Evolutionary conservation across 2,797 vertebrate species (phyloP), one percentile per base, ranked within the genome.

Genomic region (Sylvilagus floridanus): DNA sequence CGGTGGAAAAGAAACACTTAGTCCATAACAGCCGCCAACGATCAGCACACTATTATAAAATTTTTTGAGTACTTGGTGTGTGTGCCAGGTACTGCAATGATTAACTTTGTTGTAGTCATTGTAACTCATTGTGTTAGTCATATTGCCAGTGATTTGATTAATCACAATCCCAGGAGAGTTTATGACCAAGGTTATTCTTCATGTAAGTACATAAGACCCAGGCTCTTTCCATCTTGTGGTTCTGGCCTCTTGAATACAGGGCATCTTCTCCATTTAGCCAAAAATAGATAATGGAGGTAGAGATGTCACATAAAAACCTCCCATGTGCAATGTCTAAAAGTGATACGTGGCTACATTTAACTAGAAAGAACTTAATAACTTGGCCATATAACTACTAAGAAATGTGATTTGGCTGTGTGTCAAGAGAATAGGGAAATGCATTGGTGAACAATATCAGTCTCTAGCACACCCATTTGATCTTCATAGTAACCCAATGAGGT

Each of bases 61-160:
- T 8, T 91, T 84, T 93, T 69, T 86, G 79, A 77, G 76, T 5
- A 79, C 30, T 89, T 84, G 6, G 0, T 62, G 24, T 22, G 24
- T 81, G 1, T 84, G 19, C 8, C 5, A 50, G 10, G 26, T 79
- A 65, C 10, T 73, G 13, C 79, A 37, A 54, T 87, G 93, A n/a
- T n/a, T 28, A 87, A 16, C 66, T 88, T 63, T 10, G 42, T 47
- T 47, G 42, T 9, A 47, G 42, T 47, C 42, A 47, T 47, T 47
- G 8, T 68, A 81, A 81, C 28, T 92, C 63, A 77, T 30, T 57
- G 11, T 87, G 77, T 78, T 81, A 79, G n/a, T 84, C 47, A 54
- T 89, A 28, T 84, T 83, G 90, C 30, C 21, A 42, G 66, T 47
- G 57, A 94, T 77, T 88, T 81, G 65, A 71, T 96, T 79, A 24